A percentile compares a stretch with the other conserved stretches of the same genome.
phyloP scores from a whole-genome alignment of 2,888 invertebrate species.

The Chironomus riparius region DNA sequence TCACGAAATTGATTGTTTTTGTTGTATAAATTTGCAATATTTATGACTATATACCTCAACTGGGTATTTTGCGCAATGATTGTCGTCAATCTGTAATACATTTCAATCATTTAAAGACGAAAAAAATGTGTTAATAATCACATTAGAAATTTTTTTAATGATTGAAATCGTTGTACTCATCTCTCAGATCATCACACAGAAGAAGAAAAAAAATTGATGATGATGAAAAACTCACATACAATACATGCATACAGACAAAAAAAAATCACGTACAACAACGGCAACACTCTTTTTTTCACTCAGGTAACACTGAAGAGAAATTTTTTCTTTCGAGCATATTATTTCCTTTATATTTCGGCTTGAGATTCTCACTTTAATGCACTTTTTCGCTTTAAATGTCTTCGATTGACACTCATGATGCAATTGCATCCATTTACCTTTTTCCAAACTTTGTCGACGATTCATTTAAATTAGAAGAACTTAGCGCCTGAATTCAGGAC shows the following conservation, averaged over 20 bases:
- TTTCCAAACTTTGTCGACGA: slow-evolving; percentile 39
- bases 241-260: slow-evolving; percentile 3
- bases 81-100: neutral
- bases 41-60: too few relatives aligned
- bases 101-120: neutral
- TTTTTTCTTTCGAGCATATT: slow-evolving; percentile 15
- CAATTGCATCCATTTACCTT: slow-evolving; percentile 28
- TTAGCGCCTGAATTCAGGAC: slow-evolving; percentile 26
- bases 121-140: neutral
- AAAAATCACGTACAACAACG: neutral
- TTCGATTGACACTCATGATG: neutral
- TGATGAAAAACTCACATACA: slow-evolving; percentile 7
- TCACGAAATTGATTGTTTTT: too few relatives aligned
- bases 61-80: neutral
- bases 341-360: neutral
- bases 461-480: slow-evolving; percentile 33
- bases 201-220: slow-evolving; percentile 2
- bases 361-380: neutral
- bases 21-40: too few relatives aligned
- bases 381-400: neutral
- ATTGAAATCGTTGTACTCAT: slow-evolving; percentile 1
- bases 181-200: slow-evolving; percentile 4
- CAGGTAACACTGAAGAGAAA: slow-evolving; percentile 26
- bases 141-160: neutral
- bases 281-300: slow-evolving; percentile 3